A percentile compares a stretch with the other conserved stretches of the same genome.
Conservation (phyloP, 2,113 vertebrate genomes). For the Tachuris rubrigastra region DNA sequence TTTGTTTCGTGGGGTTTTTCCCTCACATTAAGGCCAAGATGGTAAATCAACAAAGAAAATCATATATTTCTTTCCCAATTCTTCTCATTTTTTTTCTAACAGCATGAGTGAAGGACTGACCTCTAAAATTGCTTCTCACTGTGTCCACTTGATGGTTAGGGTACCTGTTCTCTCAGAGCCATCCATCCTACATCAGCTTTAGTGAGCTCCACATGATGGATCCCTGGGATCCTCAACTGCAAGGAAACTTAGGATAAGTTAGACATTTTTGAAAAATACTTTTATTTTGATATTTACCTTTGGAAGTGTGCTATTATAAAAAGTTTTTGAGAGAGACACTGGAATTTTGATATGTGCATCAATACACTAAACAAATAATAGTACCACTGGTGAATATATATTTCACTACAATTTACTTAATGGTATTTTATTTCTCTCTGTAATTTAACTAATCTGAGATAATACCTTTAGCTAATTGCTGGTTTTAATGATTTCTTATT, state of each 20-base stretch:
- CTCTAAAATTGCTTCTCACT: neutral
- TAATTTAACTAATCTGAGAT: neutral
- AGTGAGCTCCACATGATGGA: neutral
- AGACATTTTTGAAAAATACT: neutral
- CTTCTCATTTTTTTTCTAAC: neutral
- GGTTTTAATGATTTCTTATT: neutral
- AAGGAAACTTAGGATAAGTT: neutral
- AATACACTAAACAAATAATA: neutral
- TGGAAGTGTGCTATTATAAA: neutral
- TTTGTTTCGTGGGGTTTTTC: rapidly evolving
- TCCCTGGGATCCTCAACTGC: neutral
- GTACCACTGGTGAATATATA: neutral
- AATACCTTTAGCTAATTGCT: neutral
- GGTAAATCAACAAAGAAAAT: neutral
- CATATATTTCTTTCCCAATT: neutral
- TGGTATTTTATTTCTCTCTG: neutral
- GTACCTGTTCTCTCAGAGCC: neutral
- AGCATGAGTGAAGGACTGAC: neutral
- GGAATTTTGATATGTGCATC: neutral
- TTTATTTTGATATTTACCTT: neutral
- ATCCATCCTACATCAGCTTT: neutral
- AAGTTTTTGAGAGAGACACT: neutral
- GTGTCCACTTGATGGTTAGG: neutral
- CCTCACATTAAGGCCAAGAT: neutral
- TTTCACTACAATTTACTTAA: neutral